Base-by-base conservation (phyloP, 1,140 invertebrate genomes). In the Drosophila sproati region DNA sequence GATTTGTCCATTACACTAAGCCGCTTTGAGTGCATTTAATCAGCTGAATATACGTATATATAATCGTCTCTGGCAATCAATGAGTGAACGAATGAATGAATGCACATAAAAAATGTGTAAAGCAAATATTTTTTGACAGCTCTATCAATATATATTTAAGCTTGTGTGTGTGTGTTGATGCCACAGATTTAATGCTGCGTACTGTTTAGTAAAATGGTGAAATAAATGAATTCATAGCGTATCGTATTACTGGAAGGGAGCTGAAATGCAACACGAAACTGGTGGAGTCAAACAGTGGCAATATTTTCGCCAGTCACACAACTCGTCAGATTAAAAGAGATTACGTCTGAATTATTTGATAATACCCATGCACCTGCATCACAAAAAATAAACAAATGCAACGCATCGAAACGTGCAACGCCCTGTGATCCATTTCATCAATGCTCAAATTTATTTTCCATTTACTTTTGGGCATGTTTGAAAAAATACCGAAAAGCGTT, bases 281-380 rank as follows among this genome's bases (percentile, higher is more conserved):
- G 20, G 8, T 34, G 32, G 52, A 57, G 47, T 52, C 45, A 68
- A 60, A 34, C 52, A 59, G 41, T 57, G 35, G 52, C 45, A 78
- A 70, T 69, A 82, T 63, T 82, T 70, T 75, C 12, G 7, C 8
- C 2, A 20, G 4, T 59, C 37, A 32, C 32, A 48, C 12, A 57
- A 62, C 54, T 63, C 7, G 57, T 12, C 77, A 55, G 80, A 76
- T 83, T 83, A 83, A 83, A 83, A 70, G 55, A 73, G 80, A 83
- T 83, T 83, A 83, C 80, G 79, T 59, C 50, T 76, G 80, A 79
- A 83, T 83, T 83, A 83, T 83, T 83, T 83, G 80, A 83, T 83
- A 83, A 83, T 79, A 56, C 60, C 56, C 60, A 55, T 35, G 34
- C 45, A 73, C 61, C 48, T 56, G 55, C 43, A 37, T 10, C 7